Percentiles rank a stretch among this genome's conserved stretches.
phyloP scores from a whole-genome alignment of 2,888 invertebrate genomes.

The Hydraecia micacea region DNA sequence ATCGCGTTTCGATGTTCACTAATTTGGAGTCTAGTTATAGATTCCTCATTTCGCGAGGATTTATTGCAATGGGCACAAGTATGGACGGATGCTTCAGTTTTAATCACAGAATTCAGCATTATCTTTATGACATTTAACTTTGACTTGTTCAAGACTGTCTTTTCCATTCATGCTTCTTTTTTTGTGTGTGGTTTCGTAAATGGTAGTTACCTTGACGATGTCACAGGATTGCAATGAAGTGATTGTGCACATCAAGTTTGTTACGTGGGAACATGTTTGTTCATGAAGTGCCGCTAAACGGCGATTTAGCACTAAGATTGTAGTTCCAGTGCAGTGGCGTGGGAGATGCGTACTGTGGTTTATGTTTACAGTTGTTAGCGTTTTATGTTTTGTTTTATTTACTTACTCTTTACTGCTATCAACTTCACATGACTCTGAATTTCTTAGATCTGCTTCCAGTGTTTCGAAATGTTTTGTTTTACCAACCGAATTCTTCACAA shows the following conservation, averaged over 20 bases:
- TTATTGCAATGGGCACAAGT: not conserved
- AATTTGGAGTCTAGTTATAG: not conserved
- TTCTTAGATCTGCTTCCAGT: not conserved
- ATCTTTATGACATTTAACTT: not conserved
- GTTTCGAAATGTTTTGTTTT: not conserved
- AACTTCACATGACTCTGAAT: not conserved
- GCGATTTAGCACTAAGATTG: constrained; percentile 64
- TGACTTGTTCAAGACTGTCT: not conserved
- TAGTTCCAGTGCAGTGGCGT: constrained; percentile 64
- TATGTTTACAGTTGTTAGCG: constrained; percentile 9
- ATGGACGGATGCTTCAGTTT: not conserved
- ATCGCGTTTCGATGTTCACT: not conserved
- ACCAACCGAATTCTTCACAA: not conserved
- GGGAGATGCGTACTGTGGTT: constrained; percentile 57
- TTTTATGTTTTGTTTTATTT: not conserved
- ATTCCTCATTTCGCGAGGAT: not conserved
- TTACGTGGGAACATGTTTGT: constrained; percentile 60
- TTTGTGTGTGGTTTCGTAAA: not conserved
- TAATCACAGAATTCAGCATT: not conserved
- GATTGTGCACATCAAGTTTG: constrained; percentile 53
- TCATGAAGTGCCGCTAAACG: constrained; percentile 64
- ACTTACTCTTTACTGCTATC: not conserved
- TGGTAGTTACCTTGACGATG: constrained; percentile 55
- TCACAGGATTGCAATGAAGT: constrained; percentile 57
- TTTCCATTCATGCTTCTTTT: not conserved